Percentiles rank a stretch among this genome's conserved stretches.
These are phyloP conservation scores for Ptilonorhynchus violaceus DNA, from an alignment of 2,113 vertebrate genomes.

Conservation along the genomic window DNA sequence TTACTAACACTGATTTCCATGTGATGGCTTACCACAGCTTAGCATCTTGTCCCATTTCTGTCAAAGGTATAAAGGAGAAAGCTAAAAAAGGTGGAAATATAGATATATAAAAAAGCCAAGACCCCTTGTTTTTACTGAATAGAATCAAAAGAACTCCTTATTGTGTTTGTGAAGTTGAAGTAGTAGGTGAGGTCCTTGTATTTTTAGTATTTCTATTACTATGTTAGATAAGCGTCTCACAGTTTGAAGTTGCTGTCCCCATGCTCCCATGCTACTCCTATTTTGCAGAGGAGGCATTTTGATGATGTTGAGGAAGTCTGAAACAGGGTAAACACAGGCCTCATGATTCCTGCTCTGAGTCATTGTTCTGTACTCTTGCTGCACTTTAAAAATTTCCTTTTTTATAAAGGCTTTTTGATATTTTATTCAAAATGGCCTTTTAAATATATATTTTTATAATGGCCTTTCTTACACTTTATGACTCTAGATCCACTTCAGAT, in stretches of 20 bases:
- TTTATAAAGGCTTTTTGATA: neutral
- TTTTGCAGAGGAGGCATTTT: neutral
- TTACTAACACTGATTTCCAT: neutral
- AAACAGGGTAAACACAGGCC: neutral
- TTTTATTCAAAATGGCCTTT: neutral
- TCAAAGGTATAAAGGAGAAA: neutral
- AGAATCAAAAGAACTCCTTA: neutral
- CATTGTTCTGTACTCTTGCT: neutral
- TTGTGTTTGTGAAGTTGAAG: neutral
- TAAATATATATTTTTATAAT: neutral
- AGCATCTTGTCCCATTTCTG: neutral
- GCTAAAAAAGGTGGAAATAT: neutral
- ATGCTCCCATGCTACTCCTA: neutral
- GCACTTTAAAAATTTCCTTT: neutral
- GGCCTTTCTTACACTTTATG: neutral
- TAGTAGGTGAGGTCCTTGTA: neutral
- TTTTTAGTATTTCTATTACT: neutral
- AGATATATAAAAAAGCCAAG: neutral
- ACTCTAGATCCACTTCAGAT: neutral
- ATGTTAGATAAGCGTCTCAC: neutral
- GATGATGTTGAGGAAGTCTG: neutral
- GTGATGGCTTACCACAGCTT: neutral
- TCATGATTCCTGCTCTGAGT: neutral
- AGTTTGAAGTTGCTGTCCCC: neutral
- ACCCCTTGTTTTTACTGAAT: neutral